These are phyloP conservation scores for Medauroidea extradentata DNA, from an alignment of 1,140 invertebrate species.

Conservation along the genomic window DNA sequence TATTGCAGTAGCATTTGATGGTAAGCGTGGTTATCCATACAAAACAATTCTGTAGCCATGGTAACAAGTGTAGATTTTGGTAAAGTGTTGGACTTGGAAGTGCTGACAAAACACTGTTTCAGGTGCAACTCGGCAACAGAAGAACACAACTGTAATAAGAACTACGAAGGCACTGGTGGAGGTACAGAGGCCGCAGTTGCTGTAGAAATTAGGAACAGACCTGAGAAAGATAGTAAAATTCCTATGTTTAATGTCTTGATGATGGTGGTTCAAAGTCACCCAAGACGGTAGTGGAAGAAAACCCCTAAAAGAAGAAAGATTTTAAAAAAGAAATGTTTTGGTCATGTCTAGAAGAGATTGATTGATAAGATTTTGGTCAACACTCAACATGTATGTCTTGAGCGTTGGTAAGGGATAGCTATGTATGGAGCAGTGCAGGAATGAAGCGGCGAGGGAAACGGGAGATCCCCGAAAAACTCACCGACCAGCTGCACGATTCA, in stretches of 20 bases:
- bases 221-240: not conserved
- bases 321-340: constrained; percentile 20
- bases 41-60: constrained; percentile 9
- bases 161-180: constrained; percentile 16
- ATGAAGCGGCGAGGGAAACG: no score
- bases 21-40: constrained; percentile 7
- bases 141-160: constrained; percentile 8
- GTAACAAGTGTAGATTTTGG: constrained; percentile 11
- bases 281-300: not conserved
- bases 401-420: constrained; percentile 5
- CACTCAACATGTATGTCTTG: no score
- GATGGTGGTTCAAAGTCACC: not conserved
- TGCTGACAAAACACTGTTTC: constrained; percentile 14
- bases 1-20: constrained; percentile 13
- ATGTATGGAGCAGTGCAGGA: no score
- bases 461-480: no score
- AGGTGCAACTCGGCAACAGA: not conserved
- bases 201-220: not conserved
- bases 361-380: no score
- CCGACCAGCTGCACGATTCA: constrained; percentile 16
- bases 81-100: constrained; percentile 11
- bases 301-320: not conserved
- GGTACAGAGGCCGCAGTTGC: constrained; percentile 10
- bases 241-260: not conserved
- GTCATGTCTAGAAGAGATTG: constrained; percentile 19